phyloP scores from a whole-genome alignment of 2,888 invertebrate genomes.

The Ommatoiulus sabulosus region DNA sequence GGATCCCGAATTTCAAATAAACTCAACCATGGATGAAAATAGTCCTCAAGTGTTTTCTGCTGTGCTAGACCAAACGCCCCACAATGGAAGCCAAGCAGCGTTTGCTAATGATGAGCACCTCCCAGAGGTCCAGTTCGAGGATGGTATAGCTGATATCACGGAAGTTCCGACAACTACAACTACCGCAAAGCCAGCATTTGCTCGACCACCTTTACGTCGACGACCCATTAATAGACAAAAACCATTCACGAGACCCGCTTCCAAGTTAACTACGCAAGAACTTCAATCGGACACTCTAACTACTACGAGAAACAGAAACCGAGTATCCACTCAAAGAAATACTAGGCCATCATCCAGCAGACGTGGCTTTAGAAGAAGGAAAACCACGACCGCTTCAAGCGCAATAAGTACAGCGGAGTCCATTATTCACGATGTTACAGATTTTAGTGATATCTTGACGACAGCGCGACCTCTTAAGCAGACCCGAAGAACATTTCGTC shows the following conservation, averaged over 20 bases:
- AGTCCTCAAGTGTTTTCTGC: neutral
- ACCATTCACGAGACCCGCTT: neutral
- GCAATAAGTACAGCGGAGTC: neutral
- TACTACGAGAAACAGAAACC: neutral
- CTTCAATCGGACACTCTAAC: neutral
- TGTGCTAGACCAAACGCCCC: neutral
- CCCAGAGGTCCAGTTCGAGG: conserved; percentile 3
- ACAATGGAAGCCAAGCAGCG: neutral
- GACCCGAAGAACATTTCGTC: conserved; percentile 30
- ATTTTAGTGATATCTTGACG: neutral
- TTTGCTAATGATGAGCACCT: neutral
- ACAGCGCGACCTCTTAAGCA: neutral
- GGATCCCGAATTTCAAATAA: neutral
- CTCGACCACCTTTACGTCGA: neutral
- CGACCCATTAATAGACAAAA: conserved; percentile 38
- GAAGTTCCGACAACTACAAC: conserved; percentile 10
- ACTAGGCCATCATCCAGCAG: conserved; percentile 7
- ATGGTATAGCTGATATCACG: neutral
- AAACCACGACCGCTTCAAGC: conserved; percentile 13
- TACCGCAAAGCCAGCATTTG: neutral
- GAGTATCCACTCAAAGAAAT: neutral
- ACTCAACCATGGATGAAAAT: neutral
- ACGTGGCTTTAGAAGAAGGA: conserved; percentile 18
- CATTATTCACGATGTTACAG: neutral
- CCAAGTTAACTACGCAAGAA: conserved; percentile 12